Evolutionary conservation across 2,797 vertebrate genomes (phyloP).

Genomic region (Malurus leucopterus): DNA sequence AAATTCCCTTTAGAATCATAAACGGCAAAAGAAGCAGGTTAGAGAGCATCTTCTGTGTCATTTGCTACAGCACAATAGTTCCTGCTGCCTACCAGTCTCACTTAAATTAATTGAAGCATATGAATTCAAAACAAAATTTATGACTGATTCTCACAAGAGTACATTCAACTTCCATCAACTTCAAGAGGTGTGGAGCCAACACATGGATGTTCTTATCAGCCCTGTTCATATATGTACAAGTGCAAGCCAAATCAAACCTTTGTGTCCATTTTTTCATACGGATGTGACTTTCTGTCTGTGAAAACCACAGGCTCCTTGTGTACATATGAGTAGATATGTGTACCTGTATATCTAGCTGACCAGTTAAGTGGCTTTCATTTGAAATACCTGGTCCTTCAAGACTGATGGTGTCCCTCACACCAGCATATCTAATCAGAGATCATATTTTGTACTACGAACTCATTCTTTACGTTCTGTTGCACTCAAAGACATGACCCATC

Average conservation of each 20-base stretch:
- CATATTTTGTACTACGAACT: not conserved
- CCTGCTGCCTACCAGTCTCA: not conserved
- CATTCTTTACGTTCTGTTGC: not conserved
- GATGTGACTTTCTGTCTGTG: not conserved
- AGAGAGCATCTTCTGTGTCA: not conserved
- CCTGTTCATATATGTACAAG: not conserved
- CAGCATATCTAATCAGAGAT: not conserved
- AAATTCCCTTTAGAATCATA: not conserved
- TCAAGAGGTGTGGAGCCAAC: not conserved
- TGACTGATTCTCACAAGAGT: not conserved
- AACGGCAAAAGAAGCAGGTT: not conserved
- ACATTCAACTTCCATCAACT: not conserved
- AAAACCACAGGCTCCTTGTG: not conserved
- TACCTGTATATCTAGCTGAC: not conserved
- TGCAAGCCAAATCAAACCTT: not conserved
- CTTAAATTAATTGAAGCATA: not conserved
- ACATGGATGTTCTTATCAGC: not conserved
- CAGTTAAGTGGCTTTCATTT: not conserved
- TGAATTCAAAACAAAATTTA: not conserved
- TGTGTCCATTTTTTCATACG: not conserved
- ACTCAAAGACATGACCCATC: not conserved
- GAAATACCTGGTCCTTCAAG: not conserved
- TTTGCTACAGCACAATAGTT: not conserved
- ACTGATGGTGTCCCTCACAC: not conserved
- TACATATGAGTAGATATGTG: not conserved